phyloP scores from a whole-genome alignment of 2,113 vertebrate species.

The Hypanus sabinus region DNA sequence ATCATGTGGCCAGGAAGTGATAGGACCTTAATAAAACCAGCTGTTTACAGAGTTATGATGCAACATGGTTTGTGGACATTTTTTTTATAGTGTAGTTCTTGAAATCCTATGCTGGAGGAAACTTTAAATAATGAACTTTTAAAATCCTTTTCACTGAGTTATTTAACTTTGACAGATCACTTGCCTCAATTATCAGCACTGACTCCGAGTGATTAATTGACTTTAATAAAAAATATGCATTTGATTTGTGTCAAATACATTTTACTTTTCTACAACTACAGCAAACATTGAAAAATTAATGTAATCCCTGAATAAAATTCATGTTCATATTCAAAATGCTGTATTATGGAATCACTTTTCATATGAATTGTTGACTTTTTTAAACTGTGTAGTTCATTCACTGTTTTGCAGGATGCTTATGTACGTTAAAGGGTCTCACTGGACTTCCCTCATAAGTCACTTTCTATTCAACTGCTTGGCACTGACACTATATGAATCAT shows the following conservation, averaged over 20 bases:
- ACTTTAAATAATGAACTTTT: neutral
- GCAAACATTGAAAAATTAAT: neutral
- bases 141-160: neutral
- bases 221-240: neutral
- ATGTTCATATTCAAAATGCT: neutral
- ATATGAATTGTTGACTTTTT: neutral
- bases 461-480: too few species aligned
- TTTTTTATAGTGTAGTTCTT: too few species aligned
- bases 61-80: neutral
- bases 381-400: neutral
- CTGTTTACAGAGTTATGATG: neutral
- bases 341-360: neutral
- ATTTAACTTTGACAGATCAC: neutral
- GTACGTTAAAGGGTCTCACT: too few species aligned
- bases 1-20: neutral
- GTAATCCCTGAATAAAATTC: neutral
- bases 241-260: neutral
- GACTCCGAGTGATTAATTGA: neutral
- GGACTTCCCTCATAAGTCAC: too few species aligned
- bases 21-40: neutral
- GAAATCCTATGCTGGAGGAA: neutral
- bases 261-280: neutral
- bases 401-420: neutral
- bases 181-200: neutral
- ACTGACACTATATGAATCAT: too few species aligned